Base-by-base conservation (phyloP, 2,113 vertebrate genomes). In the Phoxinus phoxinus region DNA sequence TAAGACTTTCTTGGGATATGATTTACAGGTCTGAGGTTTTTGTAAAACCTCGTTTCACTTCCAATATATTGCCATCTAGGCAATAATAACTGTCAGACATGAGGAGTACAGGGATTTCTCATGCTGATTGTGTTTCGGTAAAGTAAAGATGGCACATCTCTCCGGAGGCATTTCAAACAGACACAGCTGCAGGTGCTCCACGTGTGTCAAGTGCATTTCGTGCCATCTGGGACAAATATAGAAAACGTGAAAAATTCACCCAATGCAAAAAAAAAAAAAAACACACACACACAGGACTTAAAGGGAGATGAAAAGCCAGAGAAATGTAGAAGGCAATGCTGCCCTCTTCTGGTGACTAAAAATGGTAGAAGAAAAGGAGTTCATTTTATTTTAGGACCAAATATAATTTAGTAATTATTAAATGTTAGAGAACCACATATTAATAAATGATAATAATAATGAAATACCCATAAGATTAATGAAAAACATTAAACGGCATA, bases 291-390 rank as follows among this genome's bases (percentile, higher is more conserved):
- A 35, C 65, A 69, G 56, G 12, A 35, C 69, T 41, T 25, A 67
- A 76, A 75, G 15, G 73, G 2, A 37, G 84, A 65, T 7, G 75
- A 65, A 83, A 56, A 19, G 82, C 85, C 30, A 63, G n/a, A 81
- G 13, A 79, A 32, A 56, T 72, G 51, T 59, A 13, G 8, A 73
- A 84, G 83, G 1, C 88, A 80, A 25, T 59, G 21, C 89, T 92
- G 92, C 92, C 91, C 84, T 87, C 93, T 93, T 78, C 82, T 93
- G 91, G 59, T 69, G 67, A 71, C 46, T 67, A 21, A 23, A 3
- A 37, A 44, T 2, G 3, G 44, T 32, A 58, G 8, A 69, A 21
- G 21, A 37, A 37, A 30, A 48, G 41, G 41, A 41, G 41, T 4
- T 35, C 4, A 35, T 37, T 37, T 8, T 41, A 41, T 41, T n/a